Evolutionary conservation across 2,888 invertebrate genomes (phyloP), one percentile per base, ranked within the genome.

Genomic region (Stegana nigrithorax): DNA sequence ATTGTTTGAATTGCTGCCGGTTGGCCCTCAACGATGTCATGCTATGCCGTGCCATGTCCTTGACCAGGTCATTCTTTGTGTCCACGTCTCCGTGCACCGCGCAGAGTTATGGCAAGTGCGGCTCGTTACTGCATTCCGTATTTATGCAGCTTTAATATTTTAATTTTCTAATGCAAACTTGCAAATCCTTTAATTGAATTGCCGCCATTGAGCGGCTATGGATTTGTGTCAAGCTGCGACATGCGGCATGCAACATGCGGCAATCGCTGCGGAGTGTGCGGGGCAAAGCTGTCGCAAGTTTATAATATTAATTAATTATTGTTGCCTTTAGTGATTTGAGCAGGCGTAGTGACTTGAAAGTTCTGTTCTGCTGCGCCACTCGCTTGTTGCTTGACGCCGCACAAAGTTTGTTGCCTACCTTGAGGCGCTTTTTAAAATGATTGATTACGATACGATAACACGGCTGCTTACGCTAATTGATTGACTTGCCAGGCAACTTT

Each of bases 131-230:
- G n/a, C n/a, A n/a, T n/a, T n/a, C n/a, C n/a, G n/a, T n/a, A n/a
- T 39, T 39, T 39, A 17, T 39, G 39, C 39, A 10, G 39, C 39
- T 39, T 39, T 39, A n/a, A 39, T 2, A 39, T 39, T 39, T 39
- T 39, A 39, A 39, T 39, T 14, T 39, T 10, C 14, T 39, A 39
- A 39, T n/a, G 10, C 25, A 50, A 50, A 55, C 36, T 32, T 32
- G 32, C 26, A 12, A 36, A 21, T 36, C 36, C 19, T 19, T 55
- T 55, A 55, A 55, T 55, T 55, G 53, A 55, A 55, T 36, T 55
- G n/a, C 36, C 21, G 39, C 17, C 39, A 5, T 4, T 36, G n/a
- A 32, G 17, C 17, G 39, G 6, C 39, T 39, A 17, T 17, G 17
- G 6, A 17, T 4, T 39, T 39, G n/a, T 8, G 5, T 39, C 14